Conservation (phyloP, 2,113 vertebrate species). For the Holacanthus passer region DNA sequence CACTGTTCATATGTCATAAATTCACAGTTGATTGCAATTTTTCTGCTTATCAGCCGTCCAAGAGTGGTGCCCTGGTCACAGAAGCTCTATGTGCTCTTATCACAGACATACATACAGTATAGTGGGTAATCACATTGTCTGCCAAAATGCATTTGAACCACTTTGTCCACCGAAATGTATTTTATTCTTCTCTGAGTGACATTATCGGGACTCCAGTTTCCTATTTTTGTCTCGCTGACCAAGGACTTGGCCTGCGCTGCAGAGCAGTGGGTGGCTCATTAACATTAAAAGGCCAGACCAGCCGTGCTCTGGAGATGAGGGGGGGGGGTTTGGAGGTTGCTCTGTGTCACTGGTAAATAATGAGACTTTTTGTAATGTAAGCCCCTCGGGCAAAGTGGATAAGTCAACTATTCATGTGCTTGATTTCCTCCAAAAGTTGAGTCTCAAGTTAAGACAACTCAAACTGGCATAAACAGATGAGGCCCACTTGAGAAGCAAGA, state of each 20-base stretch:
- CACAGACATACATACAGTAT: constrained; percentile 30
- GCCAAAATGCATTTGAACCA: constrained; percentile 36
- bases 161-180: constrained; percentile 48
- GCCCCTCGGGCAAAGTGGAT: constrained; percentile 43
- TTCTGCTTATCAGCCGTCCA: background rate
- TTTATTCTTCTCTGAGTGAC: constrained; percentile 65
- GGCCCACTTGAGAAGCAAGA: background rate
- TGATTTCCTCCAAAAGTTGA: constrained; percentile 24
- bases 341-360: constrained; percentile 67
- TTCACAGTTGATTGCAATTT: background rate
- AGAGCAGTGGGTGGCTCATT: constrained; percentile 55
- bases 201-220: constrained; percentile 65
- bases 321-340: constrained; percentile 16
- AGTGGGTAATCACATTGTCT: constrained; percentile 15
- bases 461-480: background rate
- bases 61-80: background rate
- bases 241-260: constrained; percentile 45
- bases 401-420: constrained; percentile 36
- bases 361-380: constrained; percentile 54
- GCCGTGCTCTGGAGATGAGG: constrained; percentile 46
- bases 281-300: constrained; percentile 68
- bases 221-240: constrained; percentile 71
- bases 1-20: background rate
- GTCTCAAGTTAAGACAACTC: constrained; percentile 17
- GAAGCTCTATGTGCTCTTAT: constrained; percentile 12